Conservation (phyloP, 2,888 invertebrate genomes). For the Oeneis ivallda region DNA sequence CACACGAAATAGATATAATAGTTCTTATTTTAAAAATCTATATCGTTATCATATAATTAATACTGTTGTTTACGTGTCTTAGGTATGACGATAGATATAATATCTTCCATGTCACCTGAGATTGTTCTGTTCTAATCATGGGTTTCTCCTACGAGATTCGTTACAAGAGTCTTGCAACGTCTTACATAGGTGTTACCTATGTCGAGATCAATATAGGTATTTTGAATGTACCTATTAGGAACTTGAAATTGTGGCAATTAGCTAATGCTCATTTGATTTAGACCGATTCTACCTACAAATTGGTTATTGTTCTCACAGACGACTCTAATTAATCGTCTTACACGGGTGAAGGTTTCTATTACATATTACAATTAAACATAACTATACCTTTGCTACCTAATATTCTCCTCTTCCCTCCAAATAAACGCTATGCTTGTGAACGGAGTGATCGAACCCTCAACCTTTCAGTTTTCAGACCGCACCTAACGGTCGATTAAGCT, state of each 20-base stretch:
- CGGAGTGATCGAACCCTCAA: no score
- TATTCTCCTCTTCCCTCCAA: no score
- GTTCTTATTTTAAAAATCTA: no score
- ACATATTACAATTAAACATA: no score
- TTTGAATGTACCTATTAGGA: neutral
- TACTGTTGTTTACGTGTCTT: neutral
- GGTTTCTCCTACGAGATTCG: conserved; percentile 32
- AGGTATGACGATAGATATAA: neutral
- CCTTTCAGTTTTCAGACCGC: no score
- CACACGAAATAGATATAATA: no score
- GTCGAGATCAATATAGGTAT: no score
- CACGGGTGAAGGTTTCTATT: no score
- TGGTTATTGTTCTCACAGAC: neutral
- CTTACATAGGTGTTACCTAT: neutral
- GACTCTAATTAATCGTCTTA: neutral
- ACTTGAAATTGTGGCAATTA: neutral
- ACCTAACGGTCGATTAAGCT: no score
- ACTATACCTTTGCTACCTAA: no score
- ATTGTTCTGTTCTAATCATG: conserved; percentile 32
- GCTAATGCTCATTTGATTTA: neutral
- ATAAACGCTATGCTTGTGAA: no score
- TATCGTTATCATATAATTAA: no score
- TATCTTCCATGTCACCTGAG: conserved; percentile 24
- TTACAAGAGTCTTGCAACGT: conserved; percentile 19
- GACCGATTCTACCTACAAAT: neutral